A percentile compares a stretch with the other conserved stretches of the same genome.
Evolutionary conservation across 2,113 vertebrate genomes (phyloP).

Genomic region (Hydropotes inermis): DNA sequence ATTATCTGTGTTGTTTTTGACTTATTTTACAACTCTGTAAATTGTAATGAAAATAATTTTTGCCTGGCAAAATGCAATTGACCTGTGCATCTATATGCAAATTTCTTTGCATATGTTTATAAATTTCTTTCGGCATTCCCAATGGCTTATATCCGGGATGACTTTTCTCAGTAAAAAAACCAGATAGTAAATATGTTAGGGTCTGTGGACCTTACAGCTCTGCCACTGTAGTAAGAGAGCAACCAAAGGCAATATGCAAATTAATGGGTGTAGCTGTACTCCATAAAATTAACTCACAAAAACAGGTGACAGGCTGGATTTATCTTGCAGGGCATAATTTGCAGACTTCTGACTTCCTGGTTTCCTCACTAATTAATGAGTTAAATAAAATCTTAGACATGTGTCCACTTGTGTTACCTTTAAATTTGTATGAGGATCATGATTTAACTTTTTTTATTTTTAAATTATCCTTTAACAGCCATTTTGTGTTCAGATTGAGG

Average conservation of each 20-base stretch:
- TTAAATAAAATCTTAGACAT: conserved; percentile 8
- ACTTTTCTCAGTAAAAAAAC: neutral
- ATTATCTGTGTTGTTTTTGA: neutral
- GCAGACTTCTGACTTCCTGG: neutral
- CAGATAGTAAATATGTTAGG: neutral
- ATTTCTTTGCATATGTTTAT: neutral
- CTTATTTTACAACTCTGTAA: neutral
- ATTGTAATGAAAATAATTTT: conserved; percentile 38
- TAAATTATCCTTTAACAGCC: neutral
- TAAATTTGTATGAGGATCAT: conserved; percentile 27
- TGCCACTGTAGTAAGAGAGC: neutral
- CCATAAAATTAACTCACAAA: conserved; percentile 8
- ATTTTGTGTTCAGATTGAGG: conserved; percentile 52
- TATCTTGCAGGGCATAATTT: neutral
- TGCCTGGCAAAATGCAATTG: neutral
- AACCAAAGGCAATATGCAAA: neutral
- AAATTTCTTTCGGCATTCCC: neutral
- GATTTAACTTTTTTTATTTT: neutral
- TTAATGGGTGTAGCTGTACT: neutral
- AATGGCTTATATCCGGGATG: neutral
- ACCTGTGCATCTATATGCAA: neutral
- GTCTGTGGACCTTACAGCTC: neutral
- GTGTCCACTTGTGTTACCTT: neutral
- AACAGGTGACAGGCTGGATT: neutral
- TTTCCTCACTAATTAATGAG: conserved; percentile 19